phyloP scores from a whole-genome alignment of 2,888 invertebrate genomes.

The Drosophila demipolita region DNA sequence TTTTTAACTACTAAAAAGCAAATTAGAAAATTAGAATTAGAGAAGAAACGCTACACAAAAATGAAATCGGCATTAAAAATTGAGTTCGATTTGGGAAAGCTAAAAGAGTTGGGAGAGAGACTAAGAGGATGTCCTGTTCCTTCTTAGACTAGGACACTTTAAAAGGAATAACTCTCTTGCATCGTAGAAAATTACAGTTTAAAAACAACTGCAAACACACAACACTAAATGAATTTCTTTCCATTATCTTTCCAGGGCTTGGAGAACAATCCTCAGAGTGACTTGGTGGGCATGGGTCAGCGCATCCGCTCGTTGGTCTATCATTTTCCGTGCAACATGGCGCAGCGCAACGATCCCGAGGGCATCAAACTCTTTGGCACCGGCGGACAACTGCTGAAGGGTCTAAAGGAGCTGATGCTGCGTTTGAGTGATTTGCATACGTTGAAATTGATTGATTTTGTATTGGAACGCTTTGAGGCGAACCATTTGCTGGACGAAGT shows the following conservation, averaged over 20 bases:
- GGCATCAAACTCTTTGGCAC: slow-evolving; percentile 90
- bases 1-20: too few species aligned
- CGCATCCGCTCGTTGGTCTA: slow-evolving; percentile 88
- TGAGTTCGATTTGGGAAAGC: too few species aligned
- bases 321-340: slow-evolving; percentile 91
- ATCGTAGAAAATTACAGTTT: not conserved
- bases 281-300: slow-evolving; percentile 86
- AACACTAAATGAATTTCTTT: not conserved
- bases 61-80: too few species aligned
- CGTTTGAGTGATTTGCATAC: slow-evolving; percentile 88
- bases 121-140: not conserved
- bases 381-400: slow-evolving; percentile 89
- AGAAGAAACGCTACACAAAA: too few species aligned
- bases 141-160: not conserved
- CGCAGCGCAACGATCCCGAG: slow-evolving; percentile 87
- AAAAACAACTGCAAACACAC: not conserved
- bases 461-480: slow-evolving; percentile 90
- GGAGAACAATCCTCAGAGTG: slow-evolving; percentile 67
- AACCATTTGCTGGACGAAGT: slow-evolving; percentile 90
- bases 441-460: slow-evolving; percentile 90
- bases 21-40: too few species aligned
- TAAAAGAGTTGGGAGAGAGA: not conserved
- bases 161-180: not conserved
- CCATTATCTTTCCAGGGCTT: slow-evolving; percentile 35
- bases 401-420: slow-evolving; percentile 89